Percentiles rank a stretch among this genome's conserved stretches.
Evolutionary conservation across 2,888 invertebrate species (phyloP).

Genomic region (Lasioglossum figueresi): DNA sequence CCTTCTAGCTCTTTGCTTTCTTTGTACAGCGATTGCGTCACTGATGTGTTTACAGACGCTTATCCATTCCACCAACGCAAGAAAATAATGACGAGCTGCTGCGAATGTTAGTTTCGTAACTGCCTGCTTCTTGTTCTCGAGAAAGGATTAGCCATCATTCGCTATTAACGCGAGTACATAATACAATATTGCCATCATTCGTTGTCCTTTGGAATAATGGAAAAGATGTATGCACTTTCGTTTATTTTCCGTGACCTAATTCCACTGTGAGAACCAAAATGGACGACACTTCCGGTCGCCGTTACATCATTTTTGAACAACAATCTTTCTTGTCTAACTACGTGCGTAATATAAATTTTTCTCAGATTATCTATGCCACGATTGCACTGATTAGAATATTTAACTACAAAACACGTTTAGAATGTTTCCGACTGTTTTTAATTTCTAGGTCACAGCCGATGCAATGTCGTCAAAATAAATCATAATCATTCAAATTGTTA

Average conservation of each 20-base stretch:
- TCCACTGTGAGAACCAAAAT: background rate
- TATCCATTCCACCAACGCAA: slow-evolving; percentile 20
- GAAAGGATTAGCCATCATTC: background rate
- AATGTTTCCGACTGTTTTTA: too few species aligned
- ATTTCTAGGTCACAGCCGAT: background rate
- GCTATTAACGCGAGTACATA: slow-evolving; percentile 8
- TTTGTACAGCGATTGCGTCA: slow-evolving; percentile 5
- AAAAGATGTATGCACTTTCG: background rate
- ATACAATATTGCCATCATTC: slow-evolving; percentile 2
- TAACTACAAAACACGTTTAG: background rate
- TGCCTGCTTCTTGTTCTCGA: slow-evolving; percentile 4
- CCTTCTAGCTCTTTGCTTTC: background rate
- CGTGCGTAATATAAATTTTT: too few species aligned
- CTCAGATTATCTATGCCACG: rapidly evolving
- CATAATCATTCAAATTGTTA: too few species aligned
- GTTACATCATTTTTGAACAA: background rate
- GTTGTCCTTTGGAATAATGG: background rate
- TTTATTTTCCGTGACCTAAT: background rate
- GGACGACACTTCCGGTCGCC: background rate
- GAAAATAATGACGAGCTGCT: slow-evolving; percentile 21
- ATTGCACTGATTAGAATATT: background rate
- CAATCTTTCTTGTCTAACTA: background rate
- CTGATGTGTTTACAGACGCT: slow-evolving; percentile 3
- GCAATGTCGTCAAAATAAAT: background rate
- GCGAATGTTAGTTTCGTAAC: slow-evolving; percentile 27